Percentiles rank a stretch among this genome's conserved stretches.
These are phyloP conservation scores for Dasyornis broadbenti DNA, from an alignment of 2,113 vertebrate species.

Conservation along the genomic window DNA sequence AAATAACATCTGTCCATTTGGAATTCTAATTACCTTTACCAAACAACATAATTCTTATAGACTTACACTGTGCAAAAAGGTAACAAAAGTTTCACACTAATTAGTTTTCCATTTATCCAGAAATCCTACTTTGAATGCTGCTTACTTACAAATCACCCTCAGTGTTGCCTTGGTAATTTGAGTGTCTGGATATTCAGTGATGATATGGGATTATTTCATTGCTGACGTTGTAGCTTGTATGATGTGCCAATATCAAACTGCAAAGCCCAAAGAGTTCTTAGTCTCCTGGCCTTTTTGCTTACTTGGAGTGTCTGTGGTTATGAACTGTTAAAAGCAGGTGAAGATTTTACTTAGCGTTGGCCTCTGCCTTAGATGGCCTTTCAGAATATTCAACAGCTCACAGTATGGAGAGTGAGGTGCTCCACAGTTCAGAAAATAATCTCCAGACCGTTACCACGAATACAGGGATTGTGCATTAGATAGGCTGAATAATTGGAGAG, in stretches of 20 bases:
- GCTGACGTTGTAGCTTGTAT: not conserved
- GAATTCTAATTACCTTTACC: not conserved
- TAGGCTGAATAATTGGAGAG: not conserved
- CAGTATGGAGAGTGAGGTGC: not conserved
- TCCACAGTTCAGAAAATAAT: not conserved
- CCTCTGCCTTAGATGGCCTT: not conserved
- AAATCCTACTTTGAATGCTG: not conserved
- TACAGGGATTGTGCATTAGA: not conserved
- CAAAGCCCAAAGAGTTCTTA: not conserved
- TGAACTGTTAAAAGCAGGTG: not conserved
- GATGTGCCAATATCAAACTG: not conserved
- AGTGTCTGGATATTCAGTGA: not conserved
- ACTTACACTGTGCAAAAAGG: not conserved
- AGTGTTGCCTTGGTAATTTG: conserved; percentile 42
- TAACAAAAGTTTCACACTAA: not conserved
- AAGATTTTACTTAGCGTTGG: not conserved
- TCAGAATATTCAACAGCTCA: not conserved
- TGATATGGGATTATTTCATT: conserved; percentile 10
- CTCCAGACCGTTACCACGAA: not conserved
- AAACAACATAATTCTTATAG: not conserved
- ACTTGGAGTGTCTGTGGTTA: conserved; percentile 24
- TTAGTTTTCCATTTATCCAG: conserved; percentile 17
- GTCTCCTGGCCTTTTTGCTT: conserved; percentile 11
- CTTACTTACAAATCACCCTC: not conserved
- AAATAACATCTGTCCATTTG: not conserved